Conservation (phyloP, 2,113 vertebrate genomes). For the Hiodon alosoides region DNA sequence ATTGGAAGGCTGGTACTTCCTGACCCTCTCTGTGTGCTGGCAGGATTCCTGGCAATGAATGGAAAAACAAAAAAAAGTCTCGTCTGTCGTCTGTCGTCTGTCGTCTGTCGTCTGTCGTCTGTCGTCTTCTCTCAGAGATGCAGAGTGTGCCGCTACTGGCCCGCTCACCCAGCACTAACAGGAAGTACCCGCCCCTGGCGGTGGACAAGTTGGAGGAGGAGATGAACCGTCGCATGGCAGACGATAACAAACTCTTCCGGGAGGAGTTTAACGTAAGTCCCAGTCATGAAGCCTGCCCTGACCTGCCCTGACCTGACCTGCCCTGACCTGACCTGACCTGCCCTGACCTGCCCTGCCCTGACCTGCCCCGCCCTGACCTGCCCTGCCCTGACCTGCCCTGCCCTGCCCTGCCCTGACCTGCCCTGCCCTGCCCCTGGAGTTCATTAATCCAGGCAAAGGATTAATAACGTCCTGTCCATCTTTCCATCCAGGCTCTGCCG, state of each 20-base stretch:
- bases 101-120: neutral
- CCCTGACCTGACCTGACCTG: neutral
- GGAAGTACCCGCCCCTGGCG: conserved; percentile 90
- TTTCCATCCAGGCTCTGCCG: conserved; percentile 75
- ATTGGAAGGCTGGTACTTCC: no score
- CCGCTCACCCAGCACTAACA: conserved; percentile 94
- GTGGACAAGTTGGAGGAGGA: conserved; percentile 97
- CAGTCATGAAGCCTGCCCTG: neutral
- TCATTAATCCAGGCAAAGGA: neutral
- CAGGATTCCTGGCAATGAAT: no score
- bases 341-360: neutral
- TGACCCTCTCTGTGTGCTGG: no score
- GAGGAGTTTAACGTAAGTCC: conserved; percentile 89
- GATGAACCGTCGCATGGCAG: conserved; percentile 95
- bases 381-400: neutral
- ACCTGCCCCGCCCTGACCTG: neutral
- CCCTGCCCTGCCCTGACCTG: neutral
- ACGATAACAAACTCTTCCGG: conserved; percentile 96
- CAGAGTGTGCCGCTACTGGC: conserved; percentile 95
- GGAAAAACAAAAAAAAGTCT: neutral
- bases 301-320: no score
- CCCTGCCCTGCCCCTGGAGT: neutral
- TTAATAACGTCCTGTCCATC: conserved; percentile 2
- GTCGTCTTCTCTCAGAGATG: conserved; percentile 65
- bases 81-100: no score